A percentile compares a stretch with the other conserved stretches of the same genome.
Conservation (phyloP, 2,113 vertebrate species). For the Apteryx owenii region DNA sequence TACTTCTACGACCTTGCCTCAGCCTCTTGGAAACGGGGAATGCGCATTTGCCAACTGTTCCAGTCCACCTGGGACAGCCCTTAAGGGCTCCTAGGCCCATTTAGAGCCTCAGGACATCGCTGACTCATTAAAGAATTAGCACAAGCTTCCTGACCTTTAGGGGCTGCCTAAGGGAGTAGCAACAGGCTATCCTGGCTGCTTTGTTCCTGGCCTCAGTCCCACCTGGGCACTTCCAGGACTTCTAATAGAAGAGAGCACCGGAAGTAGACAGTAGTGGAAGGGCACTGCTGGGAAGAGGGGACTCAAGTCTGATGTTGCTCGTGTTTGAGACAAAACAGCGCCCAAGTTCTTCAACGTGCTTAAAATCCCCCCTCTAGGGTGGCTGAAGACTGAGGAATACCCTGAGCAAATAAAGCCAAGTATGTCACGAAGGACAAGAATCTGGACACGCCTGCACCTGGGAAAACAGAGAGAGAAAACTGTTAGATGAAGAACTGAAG, state of each 20-base stretch:
- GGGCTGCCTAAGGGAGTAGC: neutral
- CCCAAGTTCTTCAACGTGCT: neutral
- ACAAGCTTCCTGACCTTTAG: neutral
- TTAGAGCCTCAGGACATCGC: neutral
- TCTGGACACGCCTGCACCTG: neutral
- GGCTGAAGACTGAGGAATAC: neutral
- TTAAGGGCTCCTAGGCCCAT: neutral
- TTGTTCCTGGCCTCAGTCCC: fast-evolving
- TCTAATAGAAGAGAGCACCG: neutral
- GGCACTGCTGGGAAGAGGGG: neutral
- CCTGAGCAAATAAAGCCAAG: neutral
- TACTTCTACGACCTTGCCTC: neutral
- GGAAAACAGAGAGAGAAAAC: neutral
- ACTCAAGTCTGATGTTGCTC: neutral
- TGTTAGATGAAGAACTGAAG: neutral
- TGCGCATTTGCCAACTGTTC: neutral
- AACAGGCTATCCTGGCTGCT: neutral
- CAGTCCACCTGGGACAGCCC: neutral
- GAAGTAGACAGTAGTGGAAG: neutral
- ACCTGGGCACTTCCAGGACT: neutral
- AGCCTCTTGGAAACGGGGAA: neutral
- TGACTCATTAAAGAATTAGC: neutral
- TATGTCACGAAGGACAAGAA: neutral
- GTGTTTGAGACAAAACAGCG: neutral
- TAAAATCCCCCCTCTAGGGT: neutral